phyloP scores from a whole-genome alignment of 2,797 vertebrate species.

The Pseudocheirus occidentalis region DNA sequence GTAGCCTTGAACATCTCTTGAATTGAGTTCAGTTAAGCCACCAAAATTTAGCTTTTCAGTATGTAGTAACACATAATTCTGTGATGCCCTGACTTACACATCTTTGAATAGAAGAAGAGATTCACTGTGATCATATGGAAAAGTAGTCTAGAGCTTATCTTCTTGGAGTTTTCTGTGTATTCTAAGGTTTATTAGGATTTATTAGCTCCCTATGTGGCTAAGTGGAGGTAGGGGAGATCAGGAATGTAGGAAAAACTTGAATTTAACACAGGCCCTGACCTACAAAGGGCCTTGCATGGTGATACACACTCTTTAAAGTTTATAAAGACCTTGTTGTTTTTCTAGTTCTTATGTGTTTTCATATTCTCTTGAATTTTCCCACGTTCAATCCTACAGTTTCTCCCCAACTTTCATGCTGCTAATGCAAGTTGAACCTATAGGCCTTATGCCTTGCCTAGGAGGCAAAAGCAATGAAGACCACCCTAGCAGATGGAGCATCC shows the following conservation, averaged over 20 bases:
- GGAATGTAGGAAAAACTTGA: background rate
- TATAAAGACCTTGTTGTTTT: background rate
- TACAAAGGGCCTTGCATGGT: background rate
- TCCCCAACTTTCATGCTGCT: background rate
- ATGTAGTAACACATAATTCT: background rate
- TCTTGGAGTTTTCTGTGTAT: background rate
- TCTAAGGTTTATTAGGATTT: background rate
- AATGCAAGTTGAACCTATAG: background rate
- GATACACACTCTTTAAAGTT: background rate
- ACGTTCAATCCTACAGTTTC: background rate
- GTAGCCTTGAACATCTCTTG: background rate
- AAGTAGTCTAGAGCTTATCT: background rate
- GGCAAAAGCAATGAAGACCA: background rate
- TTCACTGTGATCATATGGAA: background rate
- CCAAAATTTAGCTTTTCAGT: background rate
- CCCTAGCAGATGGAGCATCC: background rate
- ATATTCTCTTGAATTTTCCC: background rate
- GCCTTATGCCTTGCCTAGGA: background rate
- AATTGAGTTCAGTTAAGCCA: background rate
- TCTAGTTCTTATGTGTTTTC: background rate
- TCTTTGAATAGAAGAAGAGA: background rate
- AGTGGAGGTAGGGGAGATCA: background rate
- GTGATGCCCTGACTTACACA: background rate
- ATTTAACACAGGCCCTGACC: background rate
- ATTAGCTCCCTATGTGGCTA: background rate